Percentiles rank a stretch among this genome's conserved stretches.
These are phyloP conservation scores for Ophraella communa DNA, from an alignment of 2,888 invertebrate genomes.

Conservation along the genomic window DNA sequence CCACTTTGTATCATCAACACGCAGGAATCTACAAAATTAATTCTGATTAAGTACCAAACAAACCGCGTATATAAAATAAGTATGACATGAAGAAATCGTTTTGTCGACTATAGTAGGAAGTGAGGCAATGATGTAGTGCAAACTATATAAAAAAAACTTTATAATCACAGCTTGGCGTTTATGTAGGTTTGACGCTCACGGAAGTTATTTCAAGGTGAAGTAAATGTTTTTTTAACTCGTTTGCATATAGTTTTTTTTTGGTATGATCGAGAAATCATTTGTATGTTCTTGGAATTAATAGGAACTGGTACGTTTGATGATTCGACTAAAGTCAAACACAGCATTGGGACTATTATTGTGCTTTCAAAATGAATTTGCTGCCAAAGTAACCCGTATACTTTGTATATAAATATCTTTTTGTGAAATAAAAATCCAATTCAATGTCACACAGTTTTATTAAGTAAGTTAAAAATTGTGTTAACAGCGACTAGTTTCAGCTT, in stretches of 20 bases:
- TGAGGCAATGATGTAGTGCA: conserved; percentile 34
- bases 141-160: conserved; percentile 32
- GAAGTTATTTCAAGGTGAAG: conserved; percentile 44
- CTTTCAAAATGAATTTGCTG: too few relatives aligned
- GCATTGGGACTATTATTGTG: neutral
- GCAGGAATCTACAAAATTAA: conserved; percentile 6
- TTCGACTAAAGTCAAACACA: neutral
- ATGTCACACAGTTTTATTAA: too few relatives aligned
- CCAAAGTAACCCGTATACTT: too few relatives aligned
- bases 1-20: conserved; percentile 7
- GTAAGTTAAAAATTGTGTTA: too few relatives aligned
- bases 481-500: too few relatives aligned
- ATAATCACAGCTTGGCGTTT: conserved; percentile 39
- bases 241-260: conserved; percentile 49
- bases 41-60: conserved; percentile 5
- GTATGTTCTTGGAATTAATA: conserved; percentile 4
- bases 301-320: neutral
- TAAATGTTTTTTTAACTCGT: conserved; percentile 44
- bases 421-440: too few relatives aligned
- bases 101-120: conserved; percentile 36
- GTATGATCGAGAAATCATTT: conserved; percentile 31
- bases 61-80: conserved; percentile 30
- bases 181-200: conserved; percentile 44
- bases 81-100: conserved; percentile 33
- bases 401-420: too few relatives aligned